phyloP scores from a whole-genome alignment of 2,113 vertebrate species.

The Chaetops frenatus region DNA sequence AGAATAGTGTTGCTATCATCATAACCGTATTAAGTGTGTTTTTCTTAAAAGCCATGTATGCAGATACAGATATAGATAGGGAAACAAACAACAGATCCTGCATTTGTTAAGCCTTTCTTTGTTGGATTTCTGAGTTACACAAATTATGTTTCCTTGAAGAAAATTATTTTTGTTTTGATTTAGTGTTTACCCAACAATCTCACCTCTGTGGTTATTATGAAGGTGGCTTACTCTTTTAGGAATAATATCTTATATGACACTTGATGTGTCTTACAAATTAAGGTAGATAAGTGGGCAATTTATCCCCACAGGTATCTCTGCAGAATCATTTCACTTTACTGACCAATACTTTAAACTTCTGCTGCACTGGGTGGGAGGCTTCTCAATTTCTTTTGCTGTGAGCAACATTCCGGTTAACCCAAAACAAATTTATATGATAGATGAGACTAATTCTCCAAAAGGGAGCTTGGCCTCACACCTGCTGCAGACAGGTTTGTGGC shows the following conservation, averaged over 20 bases:
- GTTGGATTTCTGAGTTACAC: background rate
- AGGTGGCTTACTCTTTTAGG: constrained; percentile 56
- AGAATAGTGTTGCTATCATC: background rate
- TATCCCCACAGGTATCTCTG: constrained; percentile 36
- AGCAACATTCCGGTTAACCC: background rate
- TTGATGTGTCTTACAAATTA: constrained; percentile 63
- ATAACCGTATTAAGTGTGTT: background rate
- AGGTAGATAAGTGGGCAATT: constrained; percentile 53
- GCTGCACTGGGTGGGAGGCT: constrained; percentile 32
- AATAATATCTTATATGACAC: constrained; percentile 21
- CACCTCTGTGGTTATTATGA: constrained; percentile 37
- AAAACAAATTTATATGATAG: constrained; percentile 37
- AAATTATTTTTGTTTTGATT: background rate
- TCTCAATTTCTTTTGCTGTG: constrained; percentile 30
- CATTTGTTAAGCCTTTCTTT: background rate
- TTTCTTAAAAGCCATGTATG: background rate
- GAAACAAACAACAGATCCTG: background rate
- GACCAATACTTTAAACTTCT: constrained; percentile 33
- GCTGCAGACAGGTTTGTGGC: constrained; percentile 32
- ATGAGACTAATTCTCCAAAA: constrained; percentile 27
- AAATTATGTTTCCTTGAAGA: background rate
- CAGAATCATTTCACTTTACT: constrained; percentile 48
- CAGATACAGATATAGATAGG: background rate
- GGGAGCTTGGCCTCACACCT: background rate
- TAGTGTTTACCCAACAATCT: constrained; percentile 20